Evolutionary conservation across 1,140 invertebrate genomes (phyloP), one percentile per base, ranked within the genome.

Genomic region (Ridgeia piscesae): DNA sequence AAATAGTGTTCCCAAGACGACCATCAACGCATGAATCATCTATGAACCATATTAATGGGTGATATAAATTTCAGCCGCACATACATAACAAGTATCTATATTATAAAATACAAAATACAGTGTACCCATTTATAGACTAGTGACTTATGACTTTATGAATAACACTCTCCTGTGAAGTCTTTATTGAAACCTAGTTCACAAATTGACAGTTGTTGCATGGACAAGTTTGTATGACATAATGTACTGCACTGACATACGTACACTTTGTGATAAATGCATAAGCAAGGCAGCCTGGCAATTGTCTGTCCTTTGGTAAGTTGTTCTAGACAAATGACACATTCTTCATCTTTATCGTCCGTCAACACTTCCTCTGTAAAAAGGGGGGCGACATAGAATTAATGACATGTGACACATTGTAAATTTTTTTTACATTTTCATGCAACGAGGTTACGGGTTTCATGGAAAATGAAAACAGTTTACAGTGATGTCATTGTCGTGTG

Each of bases 241-340:
- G 58, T 21, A 31, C 17, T 14, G 17, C 2, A 27, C 58, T 92
- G 33, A 58, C 92, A 35, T 50, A 94, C 97, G 96, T 96, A 99
- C 98, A 97, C 97, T 97, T 99, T 99, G 96, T 99, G 99, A 96
- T 99, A 99, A 97, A 99, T 99, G 97, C 99, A 99, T 94, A 99
- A 97, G 97, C 99, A 99, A 95, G 99, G 99, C 96, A 99, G 97
- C 95, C 99, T 97, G 94, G 99, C 99, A 96, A 99, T 99, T 94
- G 98, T 98, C 96, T 99, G 98, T 92, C 99, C 99, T 95, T 98
- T 97, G 95, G 97, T 97, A 95, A 99, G 97, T 95, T 99, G 99
- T 96, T 99, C 99, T 94, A 99, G 97, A 96, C 99, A 99, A 96
- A 99, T 99, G 93, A 99, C 98, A 97, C 99, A 99, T 97, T 99